phyloP scores from a whole-genome alignment of 2,113 vertebrate genomes.

The Clarias batrachus region DNA sequence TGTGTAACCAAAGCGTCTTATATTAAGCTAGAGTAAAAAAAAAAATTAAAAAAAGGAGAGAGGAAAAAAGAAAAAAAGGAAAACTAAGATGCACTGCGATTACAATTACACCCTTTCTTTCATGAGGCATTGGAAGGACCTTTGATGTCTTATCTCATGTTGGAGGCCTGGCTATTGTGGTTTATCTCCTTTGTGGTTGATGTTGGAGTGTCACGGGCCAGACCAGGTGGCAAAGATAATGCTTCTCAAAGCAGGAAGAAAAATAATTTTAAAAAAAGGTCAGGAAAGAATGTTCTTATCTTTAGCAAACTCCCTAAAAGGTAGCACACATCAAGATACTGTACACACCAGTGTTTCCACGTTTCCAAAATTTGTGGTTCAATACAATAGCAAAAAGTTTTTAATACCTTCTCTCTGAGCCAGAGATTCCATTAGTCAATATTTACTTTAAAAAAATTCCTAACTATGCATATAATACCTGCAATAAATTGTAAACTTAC shows the following conservation, averaged over 20 bases:
- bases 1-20: conserved; percentile 33
- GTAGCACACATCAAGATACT: not conserved
- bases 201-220: not conserved
- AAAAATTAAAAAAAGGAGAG: not conserved
- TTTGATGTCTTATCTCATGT: conserved; percentile 11
- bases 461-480: too few relatives aligned
- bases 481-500: too few relatives aligned
- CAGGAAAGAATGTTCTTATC: not conserved
- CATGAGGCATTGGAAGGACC: not conserved
- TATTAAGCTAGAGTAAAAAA: not conserved
- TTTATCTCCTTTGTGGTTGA: conserved; percentile 10
- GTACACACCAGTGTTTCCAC: too few relatives aligned
- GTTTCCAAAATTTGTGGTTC: too few relatives aligned
- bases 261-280: not conserved
- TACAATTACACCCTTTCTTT: not conserved
- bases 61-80: not conserved
- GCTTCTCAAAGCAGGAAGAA: not conserved
- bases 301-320: conserved; percentile 33
- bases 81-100: not conserved
- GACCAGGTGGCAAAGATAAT: conserved; percentile 8
- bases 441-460: too few relatives aligned
- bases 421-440: too few relatives aligned
- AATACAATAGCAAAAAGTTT: too few relatives aligned
- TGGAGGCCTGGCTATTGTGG: not conserved
- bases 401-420: too few relatives aligned